Percentiles rank a stretch among this genome's conserved stretches.
phyloP scores from a whole-genome alignment of 1,140 invertebrate genomes.

The Popillia japonica region DNA sequence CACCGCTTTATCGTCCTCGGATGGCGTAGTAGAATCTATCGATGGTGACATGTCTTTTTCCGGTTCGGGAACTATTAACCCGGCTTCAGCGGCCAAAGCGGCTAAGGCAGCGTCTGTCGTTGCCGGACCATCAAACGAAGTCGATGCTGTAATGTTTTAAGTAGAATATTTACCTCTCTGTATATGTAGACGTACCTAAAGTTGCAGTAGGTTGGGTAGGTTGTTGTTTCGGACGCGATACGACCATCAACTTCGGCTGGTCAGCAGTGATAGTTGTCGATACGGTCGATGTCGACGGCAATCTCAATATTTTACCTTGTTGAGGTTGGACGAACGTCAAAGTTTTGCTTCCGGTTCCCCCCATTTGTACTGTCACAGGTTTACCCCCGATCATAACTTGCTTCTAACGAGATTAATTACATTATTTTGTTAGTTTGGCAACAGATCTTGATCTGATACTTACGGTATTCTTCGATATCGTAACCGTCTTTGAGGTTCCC shows the following conservation, averaged over 20 bases:
- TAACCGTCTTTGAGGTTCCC: constrained; percentile 67
- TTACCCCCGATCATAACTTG: constrained; percentile 74
- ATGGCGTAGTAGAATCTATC: constrained; percentile 14
- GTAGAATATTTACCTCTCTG: too few species aligned
- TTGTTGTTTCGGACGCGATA: constrained; percentile 63
- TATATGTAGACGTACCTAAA: constrained; percentile 54
- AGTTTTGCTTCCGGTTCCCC: constrained; percentile 57
- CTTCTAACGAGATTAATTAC: too few species aligned
- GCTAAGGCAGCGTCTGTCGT: constrained; percentile 72
- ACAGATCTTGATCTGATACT: constrained; percentile 40
- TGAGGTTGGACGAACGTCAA: constrained; percentile 57
- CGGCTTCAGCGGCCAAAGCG: constrained; percentile 71
- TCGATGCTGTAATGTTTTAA: too few species aligned
- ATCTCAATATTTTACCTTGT: constrained; percentile 56
- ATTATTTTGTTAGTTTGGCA: too few species aligned
- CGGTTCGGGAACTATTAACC: constrained; percentile 68
- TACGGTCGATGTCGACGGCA: constrained; percentile 58
- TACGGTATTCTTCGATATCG: constrained; percentile 62
- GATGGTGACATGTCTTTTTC: constrained; percentile 51
- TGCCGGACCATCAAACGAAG: constrained; percentile 67
- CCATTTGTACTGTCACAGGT: constrained; percentile 69
- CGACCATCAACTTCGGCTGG: constrained; percentile 65
- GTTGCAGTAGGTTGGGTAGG: constrained; percentile 67
- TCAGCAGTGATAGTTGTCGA: constrained; percentile 47
- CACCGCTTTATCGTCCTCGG: constrained; percentile 20